These are phyloP conservation scores for Calyptommatus sinebrachiatus DNA, from an alignment of 2,113 vertebrate species.

Conservation along the genomic window DNA sequence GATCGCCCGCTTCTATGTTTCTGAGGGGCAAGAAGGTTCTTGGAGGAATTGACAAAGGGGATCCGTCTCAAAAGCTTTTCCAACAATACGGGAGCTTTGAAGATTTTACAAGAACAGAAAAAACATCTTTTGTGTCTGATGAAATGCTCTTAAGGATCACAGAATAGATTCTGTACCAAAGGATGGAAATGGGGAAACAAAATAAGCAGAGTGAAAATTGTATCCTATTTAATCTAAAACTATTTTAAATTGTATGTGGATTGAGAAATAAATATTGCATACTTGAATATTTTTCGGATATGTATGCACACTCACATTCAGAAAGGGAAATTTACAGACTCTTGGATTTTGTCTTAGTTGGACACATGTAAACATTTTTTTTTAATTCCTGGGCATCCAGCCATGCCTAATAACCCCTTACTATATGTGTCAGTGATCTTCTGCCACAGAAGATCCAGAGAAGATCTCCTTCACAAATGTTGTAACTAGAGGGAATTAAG, in stretches of 20 bases:
- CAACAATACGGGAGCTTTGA: constrained; percentile 23
- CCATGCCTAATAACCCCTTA: background rate
- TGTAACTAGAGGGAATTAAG: background rate
- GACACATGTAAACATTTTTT: too few species aligned
- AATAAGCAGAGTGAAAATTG: constrained; percentile 5
- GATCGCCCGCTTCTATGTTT: too few species aligned
- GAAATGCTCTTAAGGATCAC: constrained; percentile 30
- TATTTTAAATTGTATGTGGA: background rate
- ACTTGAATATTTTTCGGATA: background rate
- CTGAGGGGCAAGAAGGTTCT: too few species aligned
- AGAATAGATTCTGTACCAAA: constrained; percentile 28
- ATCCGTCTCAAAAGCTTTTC: too few species aligned
- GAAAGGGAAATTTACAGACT: background rate
- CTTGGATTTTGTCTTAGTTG: too few species aligned
- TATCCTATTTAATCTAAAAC: constrained; percentile 1
- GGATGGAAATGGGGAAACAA: background rate
- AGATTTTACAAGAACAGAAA: constrained; percentile 40
- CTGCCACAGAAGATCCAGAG: too few species aligned
- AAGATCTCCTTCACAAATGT: too few species aligned
- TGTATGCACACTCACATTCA: background rate
- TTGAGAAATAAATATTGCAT: background rate
- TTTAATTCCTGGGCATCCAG: background rate
- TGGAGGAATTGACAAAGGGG: too few species aligned
- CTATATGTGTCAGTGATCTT: too few species aligned
- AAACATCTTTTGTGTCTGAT: constrained; percentile 42